Conservation (phyloP, 2,797 vertebrate genomes). For the Gadopsis bispinosus region DNA sequence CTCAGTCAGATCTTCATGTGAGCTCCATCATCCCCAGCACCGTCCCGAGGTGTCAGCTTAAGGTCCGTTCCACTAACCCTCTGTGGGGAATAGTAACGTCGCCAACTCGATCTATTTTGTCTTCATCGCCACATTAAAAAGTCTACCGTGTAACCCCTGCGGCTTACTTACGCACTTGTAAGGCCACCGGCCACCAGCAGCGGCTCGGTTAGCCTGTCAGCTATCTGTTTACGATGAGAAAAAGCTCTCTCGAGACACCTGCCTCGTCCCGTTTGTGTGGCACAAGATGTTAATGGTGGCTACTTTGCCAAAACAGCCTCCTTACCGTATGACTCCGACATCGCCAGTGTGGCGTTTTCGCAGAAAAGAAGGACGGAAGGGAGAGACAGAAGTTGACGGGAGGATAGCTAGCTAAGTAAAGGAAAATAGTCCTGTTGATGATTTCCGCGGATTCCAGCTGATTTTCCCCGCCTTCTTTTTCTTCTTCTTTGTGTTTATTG, state of each 20-base stretch:
- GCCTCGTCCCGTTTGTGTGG: slow-evolving; percentile 37
- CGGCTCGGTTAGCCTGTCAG: slow-evolving; percentile 66
- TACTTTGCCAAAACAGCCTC: neutral
- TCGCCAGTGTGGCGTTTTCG: slow-evolving; percentile 72
- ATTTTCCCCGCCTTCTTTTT: slow-evolving; percentile 39
- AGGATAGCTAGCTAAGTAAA: slow-evolving; percentile 67
- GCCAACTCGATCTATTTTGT: neutral
- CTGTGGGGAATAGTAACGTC: neutral
- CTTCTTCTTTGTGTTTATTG: no score
- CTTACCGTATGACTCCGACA: slow-evolving; percentile 90
- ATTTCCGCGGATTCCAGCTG: slow-evolving; percentile 78
- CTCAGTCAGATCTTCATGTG: neutral
- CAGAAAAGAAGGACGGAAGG: slow-evolving; percentile 3
- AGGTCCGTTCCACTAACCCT: slow-evolving; percentile 1
- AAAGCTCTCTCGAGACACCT: slow-evolving; percentile 63
- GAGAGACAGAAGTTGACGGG: slow-evolving; percentile 45
- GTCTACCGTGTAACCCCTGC: neutral
- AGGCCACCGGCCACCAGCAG: slow-evolving; percentile 49
- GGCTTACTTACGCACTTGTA: slow-evolving; percentile 15
- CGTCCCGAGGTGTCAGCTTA: slow-evolving; percentile 12
- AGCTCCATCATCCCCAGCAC: slow-evolving; percentile 27
- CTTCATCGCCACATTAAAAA: neutral
- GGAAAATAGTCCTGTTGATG: slow-evolving; percentile 73
- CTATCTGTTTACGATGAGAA: slow-evolving; percentile 71
- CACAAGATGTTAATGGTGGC: neutral